A percentile compares a stretch with the other conserved stretches of the same genome.
These are phyloP conservation scores for Lycocerus yunnanus DNA, from an alignment of 2,888 invertebrate species.

Conservation along the genomic window DNA sequence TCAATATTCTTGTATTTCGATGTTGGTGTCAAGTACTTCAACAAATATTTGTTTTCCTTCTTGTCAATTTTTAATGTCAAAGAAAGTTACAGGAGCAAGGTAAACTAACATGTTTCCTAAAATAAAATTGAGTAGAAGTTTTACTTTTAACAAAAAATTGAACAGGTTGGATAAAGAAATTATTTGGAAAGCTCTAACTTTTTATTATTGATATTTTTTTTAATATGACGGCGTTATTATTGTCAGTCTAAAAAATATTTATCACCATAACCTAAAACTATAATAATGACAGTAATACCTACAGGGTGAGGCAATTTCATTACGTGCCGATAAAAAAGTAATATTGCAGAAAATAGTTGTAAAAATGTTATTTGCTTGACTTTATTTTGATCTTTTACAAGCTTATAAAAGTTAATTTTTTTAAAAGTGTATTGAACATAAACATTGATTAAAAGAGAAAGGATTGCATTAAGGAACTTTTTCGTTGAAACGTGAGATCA, in stretches of 20 bases:
- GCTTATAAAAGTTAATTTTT: background rate
- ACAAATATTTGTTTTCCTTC: background rate
- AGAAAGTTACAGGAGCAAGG: background rate
- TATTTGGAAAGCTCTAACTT: background rate
- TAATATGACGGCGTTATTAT: no score
- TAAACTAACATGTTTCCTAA: background rate
- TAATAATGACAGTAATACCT: background rate
- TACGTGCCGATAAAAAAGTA: background rate
- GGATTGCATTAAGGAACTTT: conserved; percentile 5
- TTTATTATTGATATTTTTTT: background rate
- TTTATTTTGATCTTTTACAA: background rate
- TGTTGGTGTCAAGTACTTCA: background rate
- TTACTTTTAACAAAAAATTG: background rate
- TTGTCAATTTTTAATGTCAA: background rate
- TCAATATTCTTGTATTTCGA: background rate
- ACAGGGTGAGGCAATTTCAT: background rate
- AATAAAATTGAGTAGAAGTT: background rate
- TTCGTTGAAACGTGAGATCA: conserved; percentile 11
- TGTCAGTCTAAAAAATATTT: background rate
- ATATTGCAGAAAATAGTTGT: background rate
- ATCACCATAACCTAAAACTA: background rate
- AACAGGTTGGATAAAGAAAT: background rate
- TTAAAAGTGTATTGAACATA: background rate
- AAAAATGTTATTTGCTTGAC: background rate
- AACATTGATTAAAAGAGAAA: background rate